These are phyloP conservation scores for Podilymbus podiceps DNA, from an alignment of 2,113 vertebrate genomes.

Conservation along the genomic window DNA sequence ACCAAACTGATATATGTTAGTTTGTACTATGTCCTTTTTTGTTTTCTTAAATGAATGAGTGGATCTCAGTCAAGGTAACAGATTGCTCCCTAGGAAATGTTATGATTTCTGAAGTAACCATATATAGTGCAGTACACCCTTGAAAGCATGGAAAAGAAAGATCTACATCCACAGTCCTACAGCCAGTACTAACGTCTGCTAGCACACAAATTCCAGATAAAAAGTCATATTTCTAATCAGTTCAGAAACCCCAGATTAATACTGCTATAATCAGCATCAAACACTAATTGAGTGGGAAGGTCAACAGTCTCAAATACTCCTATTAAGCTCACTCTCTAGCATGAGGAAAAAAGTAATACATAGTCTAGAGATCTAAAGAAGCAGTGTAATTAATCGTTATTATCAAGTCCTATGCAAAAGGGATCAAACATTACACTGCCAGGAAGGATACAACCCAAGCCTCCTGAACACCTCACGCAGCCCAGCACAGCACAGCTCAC, in stretches of 20 bases:
- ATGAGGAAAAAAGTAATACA: neutral
- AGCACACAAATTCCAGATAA: neutral
- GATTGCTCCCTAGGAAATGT: neutral
- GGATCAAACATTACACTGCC: neutral
- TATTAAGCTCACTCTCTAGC: neutral
- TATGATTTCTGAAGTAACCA: neutral
- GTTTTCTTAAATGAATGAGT: neutral
- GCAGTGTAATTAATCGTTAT: neutral
- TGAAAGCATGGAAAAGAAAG: neutral
- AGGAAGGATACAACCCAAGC: neutral
- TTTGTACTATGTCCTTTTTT: neutral
- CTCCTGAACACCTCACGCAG: neutral
- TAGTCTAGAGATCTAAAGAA: neutral
- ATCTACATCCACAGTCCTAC: neutral
- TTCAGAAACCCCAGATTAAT: neutral
- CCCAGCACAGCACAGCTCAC: fast-evolving
- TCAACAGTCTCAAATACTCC: neutral
- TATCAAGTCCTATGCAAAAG: neutral
- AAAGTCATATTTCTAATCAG: neutral
- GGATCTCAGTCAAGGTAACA: neutral
- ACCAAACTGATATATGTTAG: neutral
- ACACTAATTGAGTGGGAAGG: neutral
- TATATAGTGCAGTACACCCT: neutral
- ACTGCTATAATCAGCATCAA: neutral
- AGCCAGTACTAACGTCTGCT: neutral